Conservation (phyloP, 2,888 invertebrate species). For the Tolmerus cingulatus region DNA sequence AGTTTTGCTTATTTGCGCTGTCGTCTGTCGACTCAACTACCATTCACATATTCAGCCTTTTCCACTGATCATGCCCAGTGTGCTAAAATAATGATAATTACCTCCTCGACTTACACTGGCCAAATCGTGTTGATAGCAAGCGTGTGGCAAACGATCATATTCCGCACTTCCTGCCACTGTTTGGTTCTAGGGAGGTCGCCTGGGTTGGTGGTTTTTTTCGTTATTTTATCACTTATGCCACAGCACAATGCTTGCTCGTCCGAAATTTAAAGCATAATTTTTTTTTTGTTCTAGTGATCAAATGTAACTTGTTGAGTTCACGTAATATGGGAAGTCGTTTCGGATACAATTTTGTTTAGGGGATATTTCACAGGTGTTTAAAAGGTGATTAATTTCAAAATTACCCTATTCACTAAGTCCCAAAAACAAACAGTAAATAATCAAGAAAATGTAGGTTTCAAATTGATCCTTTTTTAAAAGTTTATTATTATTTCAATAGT, state of each 20-base stretch:
- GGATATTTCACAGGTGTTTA: not conserved
- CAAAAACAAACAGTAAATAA: too few species aligned
- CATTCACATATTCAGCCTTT: not conserved
- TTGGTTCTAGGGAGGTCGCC: not conserved
- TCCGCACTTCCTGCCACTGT: conserved; percentile 28
- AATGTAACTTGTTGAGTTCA: conserved; percentile 14
- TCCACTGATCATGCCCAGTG: conserved; percentile 21
- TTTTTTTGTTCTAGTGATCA: not conserved
- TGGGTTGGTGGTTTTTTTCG: not conserved
- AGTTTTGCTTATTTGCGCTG: conserved; percentile 15
- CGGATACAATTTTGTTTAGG: not conserved
- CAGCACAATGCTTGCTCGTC: conserved; percentile 27
- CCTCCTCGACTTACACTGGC: not conserved
- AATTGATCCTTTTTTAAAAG: too few species aligned
- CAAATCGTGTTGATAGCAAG: conserved; percentile 18
- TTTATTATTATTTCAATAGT: too few species aligned
- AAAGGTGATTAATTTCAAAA: not conserved
- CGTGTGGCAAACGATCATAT: conserved; percentile 40
- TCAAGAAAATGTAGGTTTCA: too few species aligned
- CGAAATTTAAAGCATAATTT: not conserved
- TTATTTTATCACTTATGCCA: not conserved
- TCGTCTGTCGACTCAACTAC: not conserved
- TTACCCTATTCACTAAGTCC: not conserved
- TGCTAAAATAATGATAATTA: conserved; percentile 31
- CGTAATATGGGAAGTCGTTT: not conserved